Evolutionary conservation across 2,797 vertebrate species (phyloP).

Genomic region (Graptemys geographica): DNA sequence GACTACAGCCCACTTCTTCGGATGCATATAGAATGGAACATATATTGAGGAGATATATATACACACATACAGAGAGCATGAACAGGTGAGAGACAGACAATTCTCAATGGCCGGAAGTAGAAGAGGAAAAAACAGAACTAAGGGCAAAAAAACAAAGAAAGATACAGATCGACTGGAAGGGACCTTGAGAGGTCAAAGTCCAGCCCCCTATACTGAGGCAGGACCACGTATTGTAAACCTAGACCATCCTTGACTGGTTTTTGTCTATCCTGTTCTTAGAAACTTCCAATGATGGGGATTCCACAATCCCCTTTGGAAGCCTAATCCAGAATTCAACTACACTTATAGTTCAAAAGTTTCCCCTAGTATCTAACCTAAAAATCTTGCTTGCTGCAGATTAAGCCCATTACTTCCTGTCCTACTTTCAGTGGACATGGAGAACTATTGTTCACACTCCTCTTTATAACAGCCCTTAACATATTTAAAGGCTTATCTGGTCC

Average conservation of each 20-base stretch:
- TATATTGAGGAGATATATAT: no score
- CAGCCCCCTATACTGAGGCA: not conserved
- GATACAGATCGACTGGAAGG: not conserved
- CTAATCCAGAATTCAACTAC: not conserved
- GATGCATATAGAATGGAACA: no score
- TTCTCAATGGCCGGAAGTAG: rapidly evolving
- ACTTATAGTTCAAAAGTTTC: not conserved
- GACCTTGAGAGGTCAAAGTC: not conserved
- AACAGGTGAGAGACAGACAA: not conserved
- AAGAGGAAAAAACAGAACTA: not conserved
- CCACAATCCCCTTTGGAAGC: not conserved
- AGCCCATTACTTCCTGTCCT: not conserved
- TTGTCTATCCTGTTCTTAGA: not conserved
- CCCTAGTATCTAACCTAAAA: not conserved
- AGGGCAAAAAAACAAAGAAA: not conserved
- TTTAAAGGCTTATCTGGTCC: not conserved
- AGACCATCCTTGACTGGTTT: not conserved
- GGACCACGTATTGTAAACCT: not conserved
- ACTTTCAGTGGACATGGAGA: not conserved
- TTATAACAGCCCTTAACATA: not conserved
- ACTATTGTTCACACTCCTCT: not conserved
- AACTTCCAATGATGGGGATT: not conserved
- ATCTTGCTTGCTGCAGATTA: not conserved
- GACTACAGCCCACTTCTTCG: no score
- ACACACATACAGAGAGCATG: no score